Evolutionary conservation across 2,888 invertebrate species (phyloP).

Genomic region (Dinocampus coccinellae): DNA sequence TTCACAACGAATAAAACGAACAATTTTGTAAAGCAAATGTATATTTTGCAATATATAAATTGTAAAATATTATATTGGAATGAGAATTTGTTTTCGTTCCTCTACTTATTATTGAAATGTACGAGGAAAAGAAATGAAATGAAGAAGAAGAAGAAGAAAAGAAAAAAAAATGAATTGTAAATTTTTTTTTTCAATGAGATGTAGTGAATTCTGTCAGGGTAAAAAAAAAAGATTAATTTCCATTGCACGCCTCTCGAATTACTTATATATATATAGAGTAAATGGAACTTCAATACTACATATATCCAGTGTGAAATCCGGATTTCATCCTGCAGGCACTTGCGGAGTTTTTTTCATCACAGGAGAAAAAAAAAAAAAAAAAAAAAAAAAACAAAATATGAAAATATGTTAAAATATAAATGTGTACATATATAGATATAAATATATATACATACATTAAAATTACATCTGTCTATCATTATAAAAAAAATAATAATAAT

Average conservation of each 20-base stretch:
- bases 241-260: not conserved
- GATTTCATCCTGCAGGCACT: not conserved
- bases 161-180: not conserved
- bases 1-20: slow-evolving; percentile 10
- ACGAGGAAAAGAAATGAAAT: too few species aligned
- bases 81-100: not conserved
- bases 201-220: not conserved
- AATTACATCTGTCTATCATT: not conserved
- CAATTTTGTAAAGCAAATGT: slow-evolving; percentile 2
- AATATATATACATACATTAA: not conserved
- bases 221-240: not conserved
- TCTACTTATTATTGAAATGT: not conserved
- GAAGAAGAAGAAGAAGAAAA: not conserved
- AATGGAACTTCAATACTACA: not conserved
- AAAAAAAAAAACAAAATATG: not conserved
- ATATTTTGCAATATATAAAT: not conserved
- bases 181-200: not conserved
- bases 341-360: not conserved
- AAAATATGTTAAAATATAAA: not conserved
- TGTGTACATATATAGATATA: not conserved
- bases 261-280: not conserved
- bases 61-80: not conserved
- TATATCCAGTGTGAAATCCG: not conserved
- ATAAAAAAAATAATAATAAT: too few species aligned
- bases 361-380: not conserved